Base-by-base conservation (phyloP, 2,888 invertebrate genomes). In the Caradrina kadenii region DNA sequence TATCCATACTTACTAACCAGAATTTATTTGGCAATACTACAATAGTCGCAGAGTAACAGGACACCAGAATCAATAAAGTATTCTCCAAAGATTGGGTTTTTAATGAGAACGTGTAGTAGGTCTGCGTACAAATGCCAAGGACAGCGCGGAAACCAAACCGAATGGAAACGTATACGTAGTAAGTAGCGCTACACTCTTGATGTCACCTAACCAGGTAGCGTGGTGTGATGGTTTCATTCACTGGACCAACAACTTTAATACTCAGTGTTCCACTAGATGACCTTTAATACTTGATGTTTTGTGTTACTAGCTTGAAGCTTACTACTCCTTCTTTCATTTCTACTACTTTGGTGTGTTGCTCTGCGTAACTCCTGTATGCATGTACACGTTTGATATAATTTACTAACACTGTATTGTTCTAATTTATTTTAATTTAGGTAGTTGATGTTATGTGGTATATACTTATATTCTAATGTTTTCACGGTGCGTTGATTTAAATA, bases 11-110 rank as follows among this genome's bases (percentile, higher is more conserved):
- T 90, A 94, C 93, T 94, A 94, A 95, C 93, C 89, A 89, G 56
- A 88, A 86, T 88, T 93, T 93, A 93, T 92, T 93, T 92, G 92
- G 91, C 89, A 87, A 92, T 90, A 91, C 89, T 86, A 92, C 88
- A 89, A 91, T 93, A 91, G 90, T 87, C 87, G 91, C 91, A 93
- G 93, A 92, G 87, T 91, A 90, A 91, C 92, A 92, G 91, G 92
- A 88, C 87, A 91, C 87, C 89, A 92, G 89, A 89, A 83, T 81
- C 86, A 85, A 73, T 89, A 90, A 88, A 87, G 79, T 93, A 87
- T 88, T 93, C 92, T 83, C 87, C 93, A 92, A 95, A 95, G 92
- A 93, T 95, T 92, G 95, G 95, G 91, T 94, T 91, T 92, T 82
- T 93, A 90, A 82, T 92, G 88, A 88, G 84, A 89, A 82, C 85